Base-by-base conservation (phyloP, 2,888 invertebrate species). In the Ectemnius continuus region DNA sequence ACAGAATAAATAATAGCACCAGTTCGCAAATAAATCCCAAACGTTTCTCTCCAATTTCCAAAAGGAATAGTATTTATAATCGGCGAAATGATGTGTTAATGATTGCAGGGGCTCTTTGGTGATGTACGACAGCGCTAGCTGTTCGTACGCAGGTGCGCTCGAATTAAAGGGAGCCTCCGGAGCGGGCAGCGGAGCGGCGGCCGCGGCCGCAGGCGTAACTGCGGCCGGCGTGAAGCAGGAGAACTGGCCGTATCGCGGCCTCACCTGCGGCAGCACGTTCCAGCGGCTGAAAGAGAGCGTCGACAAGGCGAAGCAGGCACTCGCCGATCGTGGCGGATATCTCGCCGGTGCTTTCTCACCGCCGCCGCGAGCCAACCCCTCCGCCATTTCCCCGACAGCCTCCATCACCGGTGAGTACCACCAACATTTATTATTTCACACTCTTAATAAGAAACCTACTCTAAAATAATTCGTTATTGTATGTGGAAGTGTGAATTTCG, bases 101-200 rank as follows among this genome's bases (percentile, higher is more conserved):
- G 8, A n/a, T 85, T 83, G 48, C 84, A 91, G 90, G 91, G 90
- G 89, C 86, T 87, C 85, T 90, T 88, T 90, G 90, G 91, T 90
- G 89, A 97, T 97, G 97, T 97, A 97, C 94, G 97, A 97, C 93
- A 97, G 97, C 92, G 86, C 89, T 81, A 97, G 97, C 89, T 97
- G 97, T 93, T 97, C 97, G 91, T 97, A 97, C 92, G 96, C 96
- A 90, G 95, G 95, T 91, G 95, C 95, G 88, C 92, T 96, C 87
- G 96, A 96, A 92, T 92, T 96, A 86, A 96, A 96, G 91, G 93
- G 95, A 85, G 93, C 94, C 81, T 93, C 94, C 76, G 78, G 90
- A 89, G 63, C 91, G 89, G 87, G 88, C 76, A 79, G 76, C 71
- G 68, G 67, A 67, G 87, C 92, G 85, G 93, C 78, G 72, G 70